Evolutionary conservation across 2,797 vertebrate species (phyloP), one percentile per base, ranked within the genome.

Genomic region (Falco columbarius): DNA sequence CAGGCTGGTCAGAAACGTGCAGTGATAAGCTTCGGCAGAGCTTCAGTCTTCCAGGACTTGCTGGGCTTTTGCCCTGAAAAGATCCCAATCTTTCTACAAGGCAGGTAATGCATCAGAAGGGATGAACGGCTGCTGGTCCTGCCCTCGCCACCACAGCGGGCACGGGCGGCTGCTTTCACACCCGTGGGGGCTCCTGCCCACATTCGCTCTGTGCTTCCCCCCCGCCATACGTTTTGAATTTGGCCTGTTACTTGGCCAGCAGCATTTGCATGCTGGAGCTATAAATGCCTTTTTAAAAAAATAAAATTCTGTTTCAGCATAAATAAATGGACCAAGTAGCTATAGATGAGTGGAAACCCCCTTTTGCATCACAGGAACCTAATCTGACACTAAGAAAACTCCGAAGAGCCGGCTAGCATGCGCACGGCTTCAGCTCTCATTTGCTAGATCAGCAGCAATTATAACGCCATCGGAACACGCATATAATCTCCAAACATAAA

Each of bases 151-250:
- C 21, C 30, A 7, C 17, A 36, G 71, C 1, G 2, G 36, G 10
- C 32, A 42, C 1, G 1, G 8, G 34, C 3, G 5, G 21, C 73
- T 76, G 34, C 0, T 1, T 34, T 19, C 66, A 38, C 20, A 21
- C 51, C 63, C 2, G 4, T 30, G 36, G 16, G 5, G 10, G 19
- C 34, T 86, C 65, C 73, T 14, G 29, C 12, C 47, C 27, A 5
- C 14, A 16, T 17, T 59, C 6, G 3, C 23, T 9, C 34, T 9
- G 6, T 22, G 20, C 44, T 74, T 47, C n/a, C 56, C 20, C 21
- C 5, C 49, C 34, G 56, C 9, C 10, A 7, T 38, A 23, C 21
- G 30, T 79, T 79, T 12, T 32, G 47, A 61, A 32, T 82, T 55
- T 22, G 23, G 47, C 32, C 27, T 5, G 18, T 51, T 81, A 30